Evolutionary conservation across 2,113 vertebrate species (phyloP), one percentile per base, ranked within the genome.

Genomic region (Pseudopodoces humilis): DNA sequence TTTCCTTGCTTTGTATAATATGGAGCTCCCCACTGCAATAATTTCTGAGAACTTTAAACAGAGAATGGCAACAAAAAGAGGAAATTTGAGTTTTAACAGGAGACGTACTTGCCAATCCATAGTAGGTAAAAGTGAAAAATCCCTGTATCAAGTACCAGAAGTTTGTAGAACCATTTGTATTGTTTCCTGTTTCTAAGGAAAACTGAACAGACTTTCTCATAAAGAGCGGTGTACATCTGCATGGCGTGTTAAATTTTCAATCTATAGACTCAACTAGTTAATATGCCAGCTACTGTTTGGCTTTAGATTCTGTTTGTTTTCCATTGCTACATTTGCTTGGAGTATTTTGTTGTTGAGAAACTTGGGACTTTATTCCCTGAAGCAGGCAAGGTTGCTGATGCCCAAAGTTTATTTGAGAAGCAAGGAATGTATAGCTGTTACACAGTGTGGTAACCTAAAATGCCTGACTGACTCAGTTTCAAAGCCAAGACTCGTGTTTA

Each of bases 311-410:
- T 52, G 17, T 56, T 82, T 35, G 56, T 67, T 35, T 70, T 81
- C 39, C 41, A 7, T 83, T 88, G 37, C 63, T 53, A 19, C 55
- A 16, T 64, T 69, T 63, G 31, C 28, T 43, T 74, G 47, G 68
- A 50, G 33, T 77, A 59, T 67, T 93, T 78, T 64, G 39, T 56
- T 83, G 70, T 92, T 95, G 83, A 49, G 93, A 71, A 95, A 92
- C 84, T 5, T 31, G 25, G 69, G 81, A 84, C 62, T 91, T 87
- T 18, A 76, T 39, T 81, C 89, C 62, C 81, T 44, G 55, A 50
- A 84, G 49, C 14, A 30, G 55, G 62, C 15, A 11, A 43, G 23
- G 50, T 76, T 85, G 31, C 59, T 58, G 41, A 41, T 2, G 5
- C 37, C 35, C 10, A 3, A n/a, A 8, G n/a, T 87, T 76, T 70